These are phyloP conservation scores for Enteromius mattozi DNA, from an alignment of 2,797 vertebrate genomes.

Conservation along the genomic window DNA sequence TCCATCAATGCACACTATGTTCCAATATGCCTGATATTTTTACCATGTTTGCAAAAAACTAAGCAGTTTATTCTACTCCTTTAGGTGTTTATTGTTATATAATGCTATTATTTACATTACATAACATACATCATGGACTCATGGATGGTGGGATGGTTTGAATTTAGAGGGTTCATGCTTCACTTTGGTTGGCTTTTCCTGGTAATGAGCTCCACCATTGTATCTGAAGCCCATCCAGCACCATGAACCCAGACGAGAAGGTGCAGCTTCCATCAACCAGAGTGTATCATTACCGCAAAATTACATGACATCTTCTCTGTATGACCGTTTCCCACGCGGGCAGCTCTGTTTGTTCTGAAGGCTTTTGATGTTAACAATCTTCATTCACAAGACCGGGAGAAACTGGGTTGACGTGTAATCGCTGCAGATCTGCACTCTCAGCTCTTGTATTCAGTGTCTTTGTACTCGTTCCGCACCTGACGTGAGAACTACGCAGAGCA, in stretches of 20 bases:
- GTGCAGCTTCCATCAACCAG: constrained; percentile 42
- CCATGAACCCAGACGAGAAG: constrained; percentile 30
- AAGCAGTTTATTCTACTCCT: background rate
- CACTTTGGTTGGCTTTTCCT: constrained; percentile 26
- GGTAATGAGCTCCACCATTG: constrained; percentile 43
- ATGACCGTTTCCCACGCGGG: background rate
- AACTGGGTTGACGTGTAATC: constrained; percentile 35
- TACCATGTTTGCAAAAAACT: background rate
- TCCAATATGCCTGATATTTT: background rate
- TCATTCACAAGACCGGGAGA: constrained; percentile 25
- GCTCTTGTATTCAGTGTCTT: constrained; percentile 21
- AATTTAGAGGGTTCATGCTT: constrained; percentile 12
- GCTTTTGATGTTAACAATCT: constrained; percentile 48
- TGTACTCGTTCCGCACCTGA: constrained; percentile 22
- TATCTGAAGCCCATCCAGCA: constrained; percentile 43
- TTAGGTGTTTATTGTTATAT: background rate
- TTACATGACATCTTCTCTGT: constrained; percentile 28
- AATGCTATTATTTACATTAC: background rate
- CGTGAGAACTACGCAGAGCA: background rate
- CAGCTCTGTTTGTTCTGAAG: constrained; percentile 28
- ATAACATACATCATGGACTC: background rate
- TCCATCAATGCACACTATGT: background rate
- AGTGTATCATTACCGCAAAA: constrained; percentile 52
- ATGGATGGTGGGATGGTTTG: background rate
- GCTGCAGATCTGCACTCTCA: constrained; percentile 12